A percentile compares a stretch with the other conserved stretches of the same genome.
These are phyloP conservation scores for Pygoscelis antarcticus DNA, from an alignment of 2,113 vertebrate species.

Conservation along the genomic window DNA sequence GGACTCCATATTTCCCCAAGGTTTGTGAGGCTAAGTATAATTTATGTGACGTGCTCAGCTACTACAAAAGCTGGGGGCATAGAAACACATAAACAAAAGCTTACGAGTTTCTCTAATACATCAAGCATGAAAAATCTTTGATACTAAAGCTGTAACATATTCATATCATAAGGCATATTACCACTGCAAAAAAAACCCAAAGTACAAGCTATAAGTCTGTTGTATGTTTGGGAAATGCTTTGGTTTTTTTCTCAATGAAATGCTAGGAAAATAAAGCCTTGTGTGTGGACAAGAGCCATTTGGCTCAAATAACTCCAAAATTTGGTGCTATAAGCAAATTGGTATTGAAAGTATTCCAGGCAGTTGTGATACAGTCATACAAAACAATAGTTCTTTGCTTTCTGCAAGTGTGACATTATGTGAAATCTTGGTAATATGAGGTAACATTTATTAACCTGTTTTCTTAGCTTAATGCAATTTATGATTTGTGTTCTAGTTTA, in stretches of 20 bases:
- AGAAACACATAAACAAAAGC: not conserved
- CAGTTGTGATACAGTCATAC: not conserved
- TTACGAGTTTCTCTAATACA: not conserved
- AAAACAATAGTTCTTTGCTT: not conserved
- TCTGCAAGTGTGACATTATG: not conserved
- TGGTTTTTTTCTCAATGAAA: not conserved
- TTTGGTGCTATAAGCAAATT: not conserved
- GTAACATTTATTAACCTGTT: not conserved
- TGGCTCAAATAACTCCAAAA: not conserved
- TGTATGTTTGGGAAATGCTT: not conserved
- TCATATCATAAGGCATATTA: not conserved
- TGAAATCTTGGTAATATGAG: not conserved
- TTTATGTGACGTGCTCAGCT: not conserved
- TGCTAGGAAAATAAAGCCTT: not conserved
- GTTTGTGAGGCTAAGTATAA: not conserved
- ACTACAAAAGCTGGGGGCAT: not conserved
- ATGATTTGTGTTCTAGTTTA: not conserved
- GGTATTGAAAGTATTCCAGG: not conserved
- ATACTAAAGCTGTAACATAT: not conserved
- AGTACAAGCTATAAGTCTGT: not conserved
- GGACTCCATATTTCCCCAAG: not conserved
- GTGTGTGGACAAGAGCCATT: not conserved
- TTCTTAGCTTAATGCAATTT: not conserved
- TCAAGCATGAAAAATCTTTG: not conserved
- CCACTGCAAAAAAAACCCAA: not conserved